Base-by-base conservation (phyloP, 2,797 vertebrate genomes). In the Stomatorhinus walkeri region DNA sequence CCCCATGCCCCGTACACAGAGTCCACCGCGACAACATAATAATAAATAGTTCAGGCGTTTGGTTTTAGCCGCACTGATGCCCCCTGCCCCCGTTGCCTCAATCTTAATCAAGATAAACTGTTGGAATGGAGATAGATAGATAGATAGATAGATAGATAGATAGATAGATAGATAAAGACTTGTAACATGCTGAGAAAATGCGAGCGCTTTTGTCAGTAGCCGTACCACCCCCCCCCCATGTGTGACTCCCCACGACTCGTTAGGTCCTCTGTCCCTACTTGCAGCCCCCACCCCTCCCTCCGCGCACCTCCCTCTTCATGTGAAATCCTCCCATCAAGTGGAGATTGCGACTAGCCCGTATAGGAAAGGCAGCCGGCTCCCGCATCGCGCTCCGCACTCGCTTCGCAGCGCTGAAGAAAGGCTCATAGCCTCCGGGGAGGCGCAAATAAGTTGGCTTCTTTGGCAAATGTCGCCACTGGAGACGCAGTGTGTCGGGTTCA, bases 361-460 rank as follows among this genome's bases (percentile, higher is more conserved):
- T 16, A 54, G 84, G 49, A 54, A 36, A 49, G 14, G 24, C 51
- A 86, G 28, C 46, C 84, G n/a, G 48, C n/a, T 68, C 64, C 28
- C 64, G 64, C 64, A 68, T 68, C 64, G 4, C 28, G 5, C 51
- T 24, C 84, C 28, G 51, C 83, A 85, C 28, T 85, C 83, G 22
- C n/a, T 49, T 19, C 40, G 19, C 24, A 56, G 24, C 22, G 48
- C 49, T 16, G 84, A 52, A 86, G 14, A 14, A 19, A 36, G 51
- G 46, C 48, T 86, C 24, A 51, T 24, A 48, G 16, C n/a, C 46
- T 49, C 46, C 8, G 46, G 81, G 43, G 46, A 84, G n/a, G 22
- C 46, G 8, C 51, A 19, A 84, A 84, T 84, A 84, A 84, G 81
- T 54, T 86, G 84, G 64, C 24, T 54, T 86, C 22, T 52, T 86